These are phyloP conservation scores for Phymorhynchus buccinoides DNA, from an alignment of 1,140 invertebrate species.

Conservation along the genomic window DNA sequence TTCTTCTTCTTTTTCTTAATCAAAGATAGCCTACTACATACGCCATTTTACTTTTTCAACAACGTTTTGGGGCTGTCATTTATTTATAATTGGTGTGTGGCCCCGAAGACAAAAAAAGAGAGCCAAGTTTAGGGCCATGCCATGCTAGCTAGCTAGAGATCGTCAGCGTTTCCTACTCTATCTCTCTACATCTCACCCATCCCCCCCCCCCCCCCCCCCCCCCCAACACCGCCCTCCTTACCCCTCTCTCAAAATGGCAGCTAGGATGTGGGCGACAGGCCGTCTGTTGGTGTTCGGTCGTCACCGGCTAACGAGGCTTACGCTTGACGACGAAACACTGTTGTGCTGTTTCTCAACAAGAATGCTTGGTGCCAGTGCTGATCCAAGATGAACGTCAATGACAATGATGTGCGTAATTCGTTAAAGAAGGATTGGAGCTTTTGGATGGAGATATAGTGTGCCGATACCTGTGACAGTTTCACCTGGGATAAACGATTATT, in stretches of 20 bases:
- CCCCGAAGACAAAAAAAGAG: neutral
- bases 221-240: neutral
- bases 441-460: too few species aligned
- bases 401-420: neutral
- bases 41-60: too few species aligned
- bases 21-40: too few species aligned
- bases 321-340: neutral
- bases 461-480: neutral
- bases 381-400: neutral
- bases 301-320: neutral
- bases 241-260: neutral
- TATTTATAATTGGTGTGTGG: too few species aligned
- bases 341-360: neutral
- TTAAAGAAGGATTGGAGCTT: neutral
- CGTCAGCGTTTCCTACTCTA: neutral
- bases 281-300: neutral
- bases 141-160: neutral
- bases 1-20: too few species aligned
- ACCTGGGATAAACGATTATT: neutral
- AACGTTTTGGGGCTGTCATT: too few species aligned
- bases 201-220: too few species aligned
- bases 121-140: neutral
- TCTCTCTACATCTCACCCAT: too few species aligned
- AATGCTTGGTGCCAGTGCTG: neutral
- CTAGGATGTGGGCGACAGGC: neutral